Conservation (phyloP, 2,888 invertebrate species). For the Osmoderma eremita region DNA sequence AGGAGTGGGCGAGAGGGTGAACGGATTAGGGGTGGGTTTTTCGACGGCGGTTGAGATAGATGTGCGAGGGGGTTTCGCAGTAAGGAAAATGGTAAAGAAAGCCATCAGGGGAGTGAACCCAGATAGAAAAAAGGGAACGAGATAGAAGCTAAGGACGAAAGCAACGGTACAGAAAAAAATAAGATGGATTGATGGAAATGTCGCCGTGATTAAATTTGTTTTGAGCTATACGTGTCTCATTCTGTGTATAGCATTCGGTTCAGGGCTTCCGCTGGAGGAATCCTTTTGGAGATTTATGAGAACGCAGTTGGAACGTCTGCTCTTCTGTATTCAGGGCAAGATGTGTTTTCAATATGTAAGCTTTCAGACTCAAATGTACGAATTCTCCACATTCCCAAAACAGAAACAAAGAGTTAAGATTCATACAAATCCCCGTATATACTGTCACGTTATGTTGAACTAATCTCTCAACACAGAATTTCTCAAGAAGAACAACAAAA, state of each 20-base stretch:
- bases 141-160: conserved; percentile 43
- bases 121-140: conserved; percentile 55
- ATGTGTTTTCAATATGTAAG: conserved; percentile 57
- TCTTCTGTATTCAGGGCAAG: conserved; percentile 52
- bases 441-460: conserved; percentile 57
- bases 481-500: neutral
- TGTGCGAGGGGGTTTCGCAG: conserved; percentile 52
- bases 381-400: conserved; percentile 40
- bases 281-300: conserved; percentile 53
- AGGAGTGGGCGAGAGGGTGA: conserved; percentile 39
- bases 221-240: conserved; percentile 62
- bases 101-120: conserved; percentile 60
- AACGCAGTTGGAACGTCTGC: conserved; percentile 34
- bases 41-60: conserved; percentile 46
- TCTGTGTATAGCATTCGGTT: conserved; percentile 50
- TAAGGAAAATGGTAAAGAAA: conserved; percentile 62
- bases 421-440: too few species aligned
- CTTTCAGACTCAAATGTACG: conserved; percentile 50
- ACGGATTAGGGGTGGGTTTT: conserved; percentile 28
- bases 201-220: conserved; percentile 65
- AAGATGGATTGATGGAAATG: conserved; percentile 65
- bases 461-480: conserved; percentile 48
- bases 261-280: conserved; percentile 50
- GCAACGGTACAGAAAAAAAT: conserved; percentile 51
- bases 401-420: too few species aligned